phyloP scores from a whole-genome alignment of 2,888 invertebrate species.

The Trimorus sp. region DNA sequence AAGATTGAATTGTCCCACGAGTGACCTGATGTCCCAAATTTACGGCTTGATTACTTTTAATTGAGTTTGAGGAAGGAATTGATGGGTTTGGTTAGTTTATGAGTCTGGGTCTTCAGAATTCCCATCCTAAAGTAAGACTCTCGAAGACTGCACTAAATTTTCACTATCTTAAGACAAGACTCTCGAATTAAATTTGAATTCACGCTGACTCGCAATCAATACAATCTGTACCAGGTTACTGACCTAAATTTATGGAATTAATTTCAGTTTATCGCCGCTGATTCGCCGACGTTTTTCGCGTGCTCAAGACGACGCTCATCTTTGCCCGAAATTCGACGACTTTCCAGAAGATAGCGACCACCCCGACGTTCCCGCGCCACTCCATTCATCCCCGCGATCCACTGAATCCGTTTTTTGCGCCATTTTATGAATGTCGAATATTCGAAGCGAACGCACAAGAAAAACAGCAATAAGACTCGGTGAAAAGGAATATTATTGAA shows the following conservation, averaged over 20 bases:
- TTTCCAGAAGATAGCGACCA: constrained; percentile 2
- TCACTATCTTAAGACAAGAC: no score
- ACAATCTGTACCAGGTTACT: constrained; percentile 36
- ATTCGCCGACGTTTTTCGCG: background rate
- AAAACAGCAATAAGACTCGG: constrained; percentile 11
- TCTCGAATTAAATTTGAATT: constrained; percentile 15
- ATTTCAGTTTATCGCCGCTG: constrained; percentile 1
- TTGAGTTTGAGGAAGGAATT: no score
- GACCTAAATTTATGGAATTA: constrained; percentile 38
- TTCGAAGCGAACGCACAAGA: constrained; percentile 17
- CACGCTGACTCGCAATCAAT: constrained; percentile 22
- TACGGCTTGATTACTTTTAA: no score
- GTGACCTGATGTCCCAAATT: no score
- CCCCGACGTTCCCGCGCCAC: background rate
- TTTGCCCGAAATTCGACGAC: background rate
- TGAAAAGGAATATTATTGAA: constrained; percentile 32
- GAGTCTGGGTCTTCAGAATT: no score
- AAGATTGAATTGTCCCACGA: no score
- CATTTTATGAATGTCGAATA: constrained; percentile 11
- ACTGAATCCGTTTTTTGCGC: constrained; percentile 3
- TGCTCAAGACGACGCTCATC: background rate
- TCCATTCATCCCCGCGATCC: constrained; percentile 11
- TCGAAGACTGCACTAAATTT: no score
- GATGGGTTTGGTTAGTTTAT: no score
- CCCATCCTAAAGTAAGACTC: no score